These are phyloP conservation scores for Pungitius pungitius DNA, from an alignment of 2,113 vertebrate genomes.

Conservation along the genomic window DNA sequence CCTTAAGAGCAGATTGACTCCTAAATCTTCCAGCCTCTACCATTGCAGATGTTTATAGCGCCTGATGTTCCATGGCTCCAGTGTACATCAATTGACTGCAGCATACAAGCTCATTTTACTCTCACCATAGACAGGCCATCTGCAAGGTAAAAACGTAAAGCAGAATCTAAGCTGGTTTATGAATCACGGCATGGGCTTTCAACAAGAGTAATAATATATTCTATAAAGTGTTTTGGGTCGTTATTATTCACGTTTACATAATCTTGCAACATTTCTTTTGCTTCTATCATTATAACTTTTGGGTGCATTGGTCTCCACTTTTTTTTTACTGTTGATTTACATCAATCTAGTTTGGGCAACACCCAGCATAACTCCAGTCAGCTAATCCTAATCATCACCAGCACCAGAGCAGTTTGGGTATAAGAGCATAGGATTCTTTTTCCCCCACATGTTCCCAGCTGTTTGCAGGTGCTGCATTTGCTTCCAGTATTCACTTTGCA, in stretches of 20 bases:
- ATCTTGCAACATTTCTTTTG: background rate
- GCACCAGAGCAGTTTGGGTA: background rate
- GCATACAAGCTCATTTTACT: slow-evolving; percentile 43
- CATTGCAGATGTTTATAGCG: slow-evolving; percentile 63
- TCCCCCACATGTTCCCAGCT: slow-evolving; percentile 11
- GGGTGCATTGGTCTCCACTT: background rate
- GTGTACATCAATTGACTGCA: slow-evolving; percentile 40
- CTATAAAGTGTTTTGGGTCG: background rate
- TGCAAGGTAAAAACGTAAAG: slow-evolving; percentile 38
- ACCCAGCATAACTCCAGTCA: background rate
- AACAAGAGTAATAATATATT: background rate
- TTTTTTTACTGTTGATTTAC: background rate
- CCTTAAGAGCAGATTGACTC: slow-evolving; percentile 62
- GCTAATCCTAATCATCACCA: background rate
- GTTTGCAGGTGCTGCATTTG: background rate
- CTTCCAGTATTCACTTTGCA: slow-evolving; percentile 29
- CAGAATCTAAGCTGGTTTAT: slow-evolving; percentile 5
- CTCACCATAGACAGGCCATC: slow-evolving; percentile 29
- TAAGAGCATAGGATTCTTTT: slow-evolving; percentile 8
- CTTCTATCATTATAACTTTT: background rate
- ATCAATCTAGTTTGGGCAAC: background rate
- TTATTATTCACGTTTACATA: background rate
- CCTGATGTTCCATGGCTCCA: slow-evolving; percentile 54
- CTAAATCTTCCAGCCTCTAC: slow-evolving; percentile 57
- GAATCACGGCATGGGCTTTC: slow-evolving; percentile 7